Base-by-base conservation (phyloP, 2,113 vertebrate genomes). In the Notarius quadriscutis region DNA sequence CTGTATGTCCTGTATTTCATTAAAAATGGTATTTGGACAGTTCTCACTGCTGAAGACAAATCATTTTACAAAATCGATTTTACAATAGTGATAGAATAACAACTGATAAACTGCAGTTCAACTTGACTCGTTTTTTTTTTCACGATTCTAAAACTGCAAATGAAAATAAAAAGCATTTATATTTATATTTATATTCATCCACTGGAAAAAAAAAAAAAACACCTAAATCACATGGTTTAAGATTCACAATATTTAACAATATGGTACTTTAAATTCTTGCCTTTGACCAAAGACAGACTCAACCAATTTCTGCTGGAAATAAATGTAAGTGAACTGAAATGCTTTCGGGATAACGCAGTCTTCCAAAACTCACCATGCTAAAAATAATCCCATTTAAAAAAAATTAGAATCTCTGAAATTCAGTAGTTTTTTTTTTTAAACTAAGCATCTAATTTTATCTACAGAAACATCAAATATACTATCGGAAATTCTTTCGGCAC, bases 301-400 rank as follows among this genome's bases (percentile, higher is more conserved):
- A 17, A 57, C 30, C 53, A 57, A 57, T 30, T 80, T 80, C 53
- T 27, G 14, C 1, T 80, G 77, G n/a, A 80, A 80, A 80, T 30
- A 80, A 80, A 80, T 80, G 30, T 80, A n/a, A 80, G 18, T 80
- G 30, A 77, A 30, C n/a, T 57, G n/a, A 80, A 80, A 57, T 34
- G 77, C 77, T 80, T 80, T 18, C 30, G 77, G 77, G 77, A n/a
- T 27, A 58, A 80, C n/a, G n/a, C 77, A 80, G 75, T 55, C 11
- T 53, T 78, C 51, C 75, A n/a, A 78, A 80, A 57, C 53, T 57
- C 57, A 7, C 77, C 77, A 17, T 30, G 77, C 53, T 80, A 57
- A 57, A 80, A 79, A 18, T 57, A 58, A 79, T 79, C 15, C n/a
- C 17, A 81, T 60, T 58, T 10, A 27, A 14, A 30, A 22, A 81